Base-by-base conservation (phyloP, 2,888 invertebrate species). In the Fragum whitleyi region DNA sequence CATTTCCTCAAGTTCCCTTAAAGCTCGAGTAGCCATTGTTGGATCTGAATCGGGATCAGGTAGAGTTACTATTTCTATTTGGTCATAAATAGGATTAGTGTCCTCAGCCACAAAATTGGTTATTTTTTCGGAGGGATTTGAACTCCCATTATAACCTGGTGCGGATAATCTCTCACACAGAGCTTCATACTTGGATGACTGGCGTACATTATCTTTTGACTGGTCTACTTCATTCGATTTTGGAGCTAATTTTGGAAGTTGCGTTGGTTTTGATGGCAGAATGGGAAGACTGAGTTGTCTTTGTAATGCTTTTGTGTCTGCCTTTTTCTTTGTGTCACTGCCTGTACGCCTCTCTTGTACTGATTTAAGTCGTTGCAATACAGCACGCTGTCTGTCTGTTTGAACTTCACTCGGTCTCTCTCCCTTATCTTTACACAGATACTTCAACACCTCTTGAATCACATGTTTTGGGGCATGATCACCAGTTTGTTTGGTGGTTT, bases 171-270 rank as follows among this genome's bases (percentile, higher is more conserved):
- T 59, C 1, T 16, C 26, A 59, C 23, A 26, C 14, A 21, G 14
- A 1, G 23, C n/a, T 53, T 53, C 23, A 53, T n/a, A 21, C 21
- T 23, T 28, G 14, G 28, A 26, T 21, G 28, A 21, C 57, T 26
- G 26, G 14, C 26, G 57, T 57, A 23, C 28, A 26, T 14, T 28
- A 1, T 36, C 19, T n/a, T 32, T 32, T 5, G 29, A 29, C 3
- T 19, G 16, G 1, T 19, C 36, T 26, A 23, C 21, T 32, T 65
- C 65, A 16, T 7, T 26, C 21, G 32, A 69, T 71, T 90, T 90
- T 36, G 90, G 90, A 2, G 90, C 90, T 28, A 90, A 86, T 74
- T 82, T 88, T 19, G 86, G 81, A 77, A 88, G 88, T 51, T 87
- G 86, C 36, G 11, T 11, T 21, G 72, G 68, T 62, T 77, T 81